These are phyloP conservation scores for Cephus runcator DNA, from an alignment of 2,888 invertebrate genomes.

Conservation along the genomic window DNA sequence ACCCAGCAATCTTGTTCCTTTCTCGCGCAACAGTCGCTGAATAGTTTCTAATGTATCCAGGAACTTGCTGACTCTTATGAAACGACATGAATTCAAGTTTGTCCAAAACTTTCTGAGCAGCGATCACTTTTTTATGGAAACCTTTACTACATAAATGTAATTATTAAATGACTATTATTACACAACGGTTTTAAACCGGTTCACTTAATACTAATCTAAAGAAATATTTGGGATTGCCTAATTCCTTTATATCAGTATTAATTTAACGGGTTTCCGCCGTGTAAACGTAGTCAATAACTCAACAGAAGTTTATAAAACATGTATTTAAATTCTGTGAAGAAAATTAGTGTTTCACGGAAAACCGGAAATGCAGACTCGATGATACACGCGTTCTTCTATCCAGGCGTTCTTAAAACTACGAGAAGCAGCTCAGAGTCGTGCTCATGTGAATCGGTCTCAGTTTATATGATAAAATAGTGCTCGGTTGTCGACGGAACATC, in stretches of 20 bases:
- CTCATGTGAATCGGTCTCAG: constrained; percentile 35
- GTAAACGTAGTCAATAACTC: background rate
- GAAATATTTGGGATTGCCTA: too few species aligned
- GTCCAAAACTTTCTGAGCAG: background rate
- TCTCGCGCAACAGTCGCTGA: background rate
- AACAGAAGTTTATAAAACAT: background rate
- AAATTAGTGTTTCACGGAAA: background rate
- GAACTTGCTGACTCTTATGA: background rate
- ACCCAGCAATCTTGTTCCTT: background rate
- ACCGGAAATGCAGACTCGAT: background rate
- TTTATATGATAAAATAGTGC: constrained; percentile 37
- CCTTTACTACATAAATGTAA: too few species aligned
- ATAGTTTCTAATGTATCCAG: background rate
- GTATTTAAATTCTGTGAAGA: background rate
- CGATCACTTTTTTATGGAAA: too few species aligned
- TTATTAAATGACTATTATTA: too few species aligned
- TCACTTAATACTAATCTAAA: too few species aligned
- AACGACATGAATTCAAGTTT: background rate
- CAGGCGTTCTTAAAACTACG: constrained; percentile 30
- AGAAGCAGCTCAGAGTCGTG: background rate
- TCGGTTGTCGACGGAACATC: constrained; percentile 27
- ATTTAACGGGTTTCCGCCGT: too few species aligned
- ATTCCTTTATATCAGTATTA: too few species aligned
- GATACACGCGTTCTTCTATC: background rate
- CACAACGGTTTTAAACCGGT: too few species aligned